Conservation (phyloP, 2,797 vertebrate genomes). For the Clarias fuscus region DNA sequence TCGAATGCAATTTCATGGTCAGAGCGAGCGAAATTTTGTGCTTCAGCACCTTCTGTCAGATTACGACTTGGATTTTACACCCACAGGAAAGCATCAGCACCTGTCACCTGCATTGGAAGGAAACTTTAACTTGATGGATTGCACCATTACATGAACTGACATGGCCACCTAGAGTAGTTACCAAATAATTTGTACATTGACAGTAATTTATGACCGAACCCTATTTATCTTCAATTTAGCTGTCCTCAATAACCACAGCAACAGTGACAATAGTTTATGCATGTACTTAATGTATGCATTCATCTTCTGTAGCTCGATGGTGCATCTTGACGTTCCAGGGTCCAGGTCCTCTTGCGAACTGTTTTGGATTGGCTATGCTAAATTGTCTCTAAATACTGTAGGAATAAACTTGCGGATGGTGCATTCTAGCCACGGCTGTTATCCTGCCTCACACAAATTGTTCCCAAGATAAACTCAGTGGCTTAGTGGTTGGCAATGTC, state of each 20-base stretch:
- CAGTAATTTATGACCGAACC: background rate
- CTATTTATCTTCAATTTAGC: background rate
- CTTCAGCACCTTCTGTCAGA: conserved; percentile 42
- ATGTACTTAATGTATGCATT: background rate
- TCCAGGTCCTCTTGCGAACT: no score
- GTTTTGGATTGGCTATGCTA: background rate
- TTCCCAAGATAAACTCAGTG: background rate
- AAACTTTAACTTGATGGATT: conserved; percentile 43
- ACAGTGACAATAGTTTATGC: background rate
- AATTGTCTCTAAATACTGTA: background rate
- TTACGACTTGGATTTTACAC: conserved; percentile 44
- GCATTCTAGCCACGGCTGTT: background rate
- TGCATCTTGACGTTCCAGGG: background rate
- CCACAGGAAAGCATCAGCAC: conserved; percentile 37
- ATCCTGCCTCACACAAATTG: background rate
- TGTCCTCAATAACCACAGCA: background rate
- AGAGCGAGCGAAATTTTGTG: conserved; percentile 43
- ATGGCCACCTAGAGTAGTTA: conserved; percentile 8
- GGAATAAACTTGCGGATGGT: background rate
- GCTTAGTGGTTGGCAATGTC: no score
- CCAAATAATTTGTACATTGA: background rate
- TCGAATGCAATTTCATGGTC: conserved; percentile 55
- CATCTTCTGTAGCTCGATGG: background rate
- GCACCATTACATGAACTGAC: conserved; percentile 39
- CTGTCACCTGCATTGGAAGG: conserved; percentile 24